Evolutionary conservation across 92 coral and sea anemone species (phyloP).

Genomic region (Palythoa heliodiscus): DNA sequence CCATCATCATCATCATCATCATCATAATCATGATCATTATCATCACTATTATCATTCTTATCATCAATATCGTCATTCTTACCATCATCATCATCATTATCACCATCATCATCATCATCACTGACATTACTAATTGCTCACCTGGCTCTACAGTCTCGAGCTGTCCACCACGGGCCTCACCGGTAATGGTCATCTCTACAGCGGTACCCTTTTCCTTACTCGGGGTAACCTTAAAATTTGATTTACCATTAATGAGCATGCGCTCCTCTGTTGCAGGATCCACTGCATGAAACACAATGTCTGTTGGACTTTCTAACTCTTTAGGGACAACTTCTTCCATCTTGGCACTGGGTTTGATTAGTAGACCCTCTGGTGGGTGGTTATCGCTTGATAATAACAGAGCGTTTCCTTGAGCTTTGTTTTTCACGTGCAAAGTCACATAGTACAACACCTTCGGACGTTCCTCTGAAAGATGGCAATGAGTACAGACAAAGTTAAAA

Average conservation of each 20-base stretch:
- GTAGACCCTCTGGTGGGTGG: conserved; percentile 87
- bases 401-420: conserved; percentile 59
- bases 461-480: conserved; percentile 51
- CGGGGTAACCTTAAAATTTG: conserved; percentile 66
- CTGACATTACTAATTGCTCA: neutral
- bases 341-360: conserved; percentile 61
- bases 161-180: conserved; percentile 38
- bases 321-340: conserved; percentile 70
- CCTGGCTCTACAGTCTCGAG: conserved; percentile 39
- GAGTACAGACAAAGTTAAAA: neutral
- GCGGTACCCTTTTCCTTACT: conserved; percentile 73
- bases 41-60: no score
- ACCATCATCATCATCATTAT: neutral
- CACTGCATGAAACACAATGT: conserved; percentile 70
- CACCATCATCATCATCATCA: neutral
- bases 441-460: conserved; percentile 79
- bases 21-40: no score
- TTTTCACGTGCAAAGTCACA: conserved; percentile 72
- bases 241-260: conserved; percentile 67
- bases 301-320: conserved; percentile 65
- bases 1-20: no score
- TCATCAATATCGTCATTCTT: no score
- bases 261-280: conserved; percentile 74
- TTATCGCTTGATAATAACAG: conserved; percentile 82
- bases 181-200: conserved; percentile 49